phyloP scores from a whole-genome alignment of 2,113 vertebrate species.

The Scomber scombrus region DNA sequence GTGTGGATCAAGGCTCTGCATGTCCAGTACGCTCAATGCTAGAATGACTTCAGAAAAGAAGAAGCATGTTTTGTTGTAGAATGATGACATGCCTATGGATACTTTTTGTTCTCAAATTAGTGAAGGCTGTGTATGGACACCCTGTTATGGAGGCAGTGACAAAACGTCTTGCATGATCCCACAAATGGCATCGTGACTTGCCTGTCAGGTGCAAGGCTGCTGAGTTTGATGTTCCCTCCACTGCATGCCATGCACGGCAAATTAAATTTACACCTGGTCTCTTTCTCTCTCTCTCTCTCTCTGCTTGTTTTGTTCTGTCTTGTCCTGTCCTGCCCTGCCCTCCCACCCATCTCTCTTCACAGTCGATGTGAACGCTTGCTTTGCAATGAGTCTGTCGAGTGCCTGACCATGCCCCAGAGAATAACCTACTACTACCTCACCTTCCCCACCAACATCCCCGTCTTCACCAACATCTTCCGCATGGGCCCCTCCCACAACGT shows the following conservation, averaged over 20 bases:
- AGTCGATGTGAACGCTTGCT: constrained; percentile 99
- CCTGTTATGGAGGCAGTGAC: constrained; percentile 26
- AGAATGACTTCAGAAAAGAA: constrained; percentile 45
- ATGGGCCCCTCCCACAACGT: constrained; percentile 93
- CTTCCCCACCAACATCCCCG: constrained; percentile 96
- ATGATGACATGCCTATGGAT: constrained; percentile 34
- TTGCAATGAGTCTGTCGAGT: constrained; percentile 96
- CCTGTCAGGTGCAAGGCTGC: constrained; percentile 42
- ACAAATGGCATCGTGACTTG: constrained; percentile 57
- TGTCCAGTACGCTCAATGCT: constrained; percentile 64
- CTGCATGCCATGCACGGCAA: constrained; percentile 83
- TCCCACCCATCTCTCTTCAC: constrained; percentile 82
- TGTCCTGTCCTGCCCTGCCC: constrained; percentile 70
- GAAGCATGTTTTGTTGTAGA: constrained; percentile 72
- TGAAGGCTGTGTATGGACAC: constrained; percentile 34
- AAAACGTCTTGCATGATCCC: constrained; percentile 73
- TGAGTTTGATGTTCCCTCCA: constrained; percentile 61
- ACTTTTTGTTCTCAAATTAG: constrained; percentile 28
- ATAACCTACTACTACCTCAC: constrained; percentile 99
- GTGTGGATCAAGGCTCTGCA: constrained; percentile 58
- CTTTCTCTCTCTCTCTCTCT: constrained; percentile 68
- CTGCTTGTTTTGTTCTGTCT: constrained; percentile 68
- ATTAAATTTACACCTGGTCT: constrained; percentile 70
- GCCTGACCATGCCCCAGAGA: constrained; percentile 95
- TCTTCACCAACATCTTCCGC: constrained; percentile 95